Evolutionary conservation across 2,113 vertebrate genomes (phyloP).

Genomic region (Chrysochloris asiatica): DNA sequence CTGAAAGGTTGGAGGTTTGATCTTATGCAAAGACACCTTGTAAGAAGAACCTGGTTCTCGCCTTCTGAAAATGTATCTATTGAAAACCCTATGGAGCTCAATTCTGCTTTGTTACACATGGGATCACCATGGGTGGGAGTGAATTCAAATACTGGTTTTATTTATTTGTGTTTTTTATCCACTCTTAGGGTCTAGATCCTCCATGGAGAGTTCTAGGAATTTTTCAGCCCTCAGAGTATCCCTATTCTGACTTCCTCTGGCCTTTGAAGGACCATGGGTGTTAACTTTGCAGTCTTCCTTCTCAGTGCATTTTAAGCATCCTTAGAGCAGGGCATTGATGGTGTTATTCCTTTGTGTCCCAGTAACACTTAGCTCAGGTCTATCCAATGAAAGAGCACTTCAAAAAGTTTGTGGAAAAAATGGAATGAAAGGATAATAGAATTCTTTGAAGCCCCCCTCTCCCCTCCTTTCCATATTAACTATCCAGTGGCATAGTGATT

Average conservation of each 20-base stretch:
- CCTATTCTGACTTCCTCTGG: background rate
- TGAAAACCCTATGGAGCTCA: background rate
- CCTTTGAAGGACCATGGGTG: background rate
- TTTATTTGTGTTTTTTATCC: background rate
- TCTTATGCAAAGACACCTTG: background rate
- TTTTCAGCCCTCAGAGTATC: background rate
- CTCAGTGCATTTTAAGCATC: background rate
- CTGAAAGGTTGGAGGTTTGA: background rate
- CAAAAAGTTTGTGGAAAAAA: too few species aligned
- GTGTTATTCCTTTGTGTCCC: background rate
- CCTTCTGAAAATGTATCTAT: background rate
- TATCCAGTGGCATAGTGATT: background rate
- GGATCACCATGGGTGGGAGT: background rate
- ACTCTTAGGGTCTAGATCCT: background rate
- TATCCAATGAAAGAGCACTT: too few species aligned
- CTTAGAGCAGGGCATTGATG: background rate
- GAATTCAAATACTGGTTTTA: too few species aligned
- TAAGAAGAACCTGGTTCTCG: background rate
- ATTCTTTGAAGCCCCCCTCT: too few species aligned
- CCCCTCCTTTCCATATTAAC: too few species aligned
- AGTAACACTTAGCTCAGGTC: too few species aligned
- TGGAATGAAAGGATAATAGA: too few species aligned
- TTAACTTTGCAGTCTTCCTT: background rate
- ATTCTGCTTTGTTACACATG: background rate
- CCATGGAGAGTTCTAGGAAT: background rate